Percentiles rank a stretch among this genome's conserved stretches.
Conservation (phyloP, 2,888 invertebrate genomes). For the Aporophyla lueneburgensis region DNA sequence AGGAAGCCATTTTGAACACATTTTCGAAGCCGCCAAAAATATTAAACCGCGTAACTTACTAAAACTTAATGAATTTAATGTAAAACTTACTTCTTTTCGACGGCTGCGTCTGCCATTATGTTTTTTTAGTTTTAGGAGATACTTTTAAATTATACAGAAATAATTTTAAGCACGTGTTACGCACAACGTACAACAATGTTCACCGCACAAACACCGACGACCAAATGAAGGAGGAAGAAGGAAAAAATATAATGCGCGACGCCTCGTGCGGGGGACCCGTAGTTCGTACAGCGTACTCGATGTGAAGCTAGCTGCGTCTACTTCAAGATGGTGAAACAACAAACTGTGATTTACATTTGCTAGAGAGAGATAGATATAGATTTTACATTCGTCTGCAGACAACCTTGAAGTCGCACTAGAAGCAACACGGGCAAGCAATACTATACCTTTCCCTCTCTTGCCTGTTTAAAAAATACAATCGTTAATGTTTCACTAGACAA, state of each 20-base stretch:
- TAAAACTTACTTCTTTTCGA: slow-evolving; percentile 92
- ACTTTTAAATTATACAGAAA: slow-evolving; percentile 73
- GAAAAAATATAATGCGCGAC: slow-evolving; percentile 84
- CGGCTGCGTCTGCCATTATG: slow-evolving; percentile 93
- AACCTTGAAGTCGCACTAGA: slow-evolving; percentile 84
- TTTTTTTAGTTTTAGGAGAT: slow-evolving; percentile 72
- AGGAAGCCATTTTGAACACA: slow-evolving; percentile 92
- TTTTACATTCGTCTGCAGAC: slow-evolving; percentile 69
- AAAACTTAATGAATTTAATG: slow-evolving; percentile 67
- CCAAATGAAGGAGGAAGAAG: slow-evolving; percentile 88
- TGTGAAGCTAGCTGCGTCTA: slow-evolving; percentile 80
- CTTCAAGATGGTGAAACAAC: slow-evolving; percentile 75
- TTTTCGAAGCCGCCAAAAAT: slow-evolving; percentile 88
- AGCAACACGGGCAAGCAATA: slow-evolving; percentile 76
- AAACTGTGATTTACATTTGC: slow-evolving; percentile 23
- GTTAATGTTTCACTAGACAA: slow-evolving; percentile 71
- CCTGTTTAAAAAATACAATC: slow-evolving; percentile 82
- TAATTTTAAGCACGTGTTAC: slow-evolving; percentile 85
- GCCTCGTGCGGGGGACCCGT: slow-evolving; percentile 81
- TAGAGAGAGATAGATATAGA: slow-evolving; percentile 75
- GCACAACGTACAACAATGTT: slow-evolving; percentile 85
- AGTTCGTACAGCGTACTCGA: slow-evolving; percentile 49
- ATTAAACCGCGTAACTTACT: slow-evolving; percentile 67
- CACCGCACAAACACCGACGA: slow-evolving; percentile 89
- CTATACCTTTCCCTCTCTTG: slow-evolving; percentile 82